A percentile compares a stretch with the other conserved stretches of the same genome.
Conservation (phyloP, 2,113 vertebrate species). For the Taxidea taxus region DNA sequence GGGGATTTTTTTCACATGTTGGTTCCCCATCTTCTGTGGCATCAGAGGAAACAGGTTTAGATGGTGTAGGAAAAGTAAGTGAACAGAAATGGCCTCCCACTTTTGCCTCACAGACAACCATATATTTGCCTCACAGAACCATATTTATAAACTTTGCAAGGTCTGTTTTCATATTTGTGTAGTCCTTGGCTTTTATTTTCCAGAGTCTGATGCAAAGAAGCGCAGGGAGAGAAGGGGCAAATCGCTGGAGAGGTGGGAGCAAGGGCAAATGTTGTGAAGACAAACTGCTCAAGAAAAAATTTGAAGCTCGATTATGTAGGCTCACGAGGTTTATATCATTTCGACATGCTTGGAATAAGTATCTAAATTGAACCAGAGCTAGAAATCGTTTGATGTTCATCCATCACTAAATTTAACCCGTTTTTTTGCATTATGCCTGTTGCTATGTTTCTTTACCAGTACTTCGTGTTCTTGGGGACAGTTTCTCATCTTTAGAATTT, state of each 20-base stretch:
- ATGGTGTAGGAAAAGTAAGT: background rate
- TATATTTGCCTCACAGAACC: too few relatives aligned
- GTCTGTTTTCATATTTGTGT: background rate
- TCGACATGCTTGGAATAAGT: conserved; percentile 57
- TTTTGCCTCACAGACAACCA: background rate
- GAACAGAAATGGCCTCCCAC: background rate
- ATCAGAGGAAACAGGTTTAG: background rate
- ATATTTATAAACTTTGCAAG: background rate
- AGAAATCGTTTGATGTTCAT: conserved; percentile 53
- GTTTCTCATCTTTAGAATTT: background rate
- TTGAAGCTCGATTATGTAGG: conserved; percentile 34
- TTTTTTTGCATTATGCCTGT: background rate
- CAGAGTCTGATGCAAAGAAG: background rate
- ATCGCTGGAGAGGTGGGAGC: background rate
- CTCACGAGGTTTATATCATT: conserved; percentile 55
- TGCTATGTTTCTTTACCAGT: conserved; percentile 17
- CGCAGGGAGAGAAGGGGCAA: background rate
- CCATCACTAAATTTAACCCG: conserved; percentile 63
- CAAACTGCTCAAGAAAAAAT: background rate
- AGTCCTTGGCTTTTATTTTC: conserved; percentile 16
- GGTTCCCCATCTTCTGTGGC: background rate
- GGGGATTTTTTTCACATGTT: background rate
- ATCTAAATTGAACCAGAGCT: conserved; percentile 65
- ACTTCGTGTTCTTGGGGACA: background rate
- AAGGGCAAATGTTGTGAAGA: background rate